Conservation (phyloP, 2,888 invertebrate species). For the Ypsolopha scabrella region DNA sequence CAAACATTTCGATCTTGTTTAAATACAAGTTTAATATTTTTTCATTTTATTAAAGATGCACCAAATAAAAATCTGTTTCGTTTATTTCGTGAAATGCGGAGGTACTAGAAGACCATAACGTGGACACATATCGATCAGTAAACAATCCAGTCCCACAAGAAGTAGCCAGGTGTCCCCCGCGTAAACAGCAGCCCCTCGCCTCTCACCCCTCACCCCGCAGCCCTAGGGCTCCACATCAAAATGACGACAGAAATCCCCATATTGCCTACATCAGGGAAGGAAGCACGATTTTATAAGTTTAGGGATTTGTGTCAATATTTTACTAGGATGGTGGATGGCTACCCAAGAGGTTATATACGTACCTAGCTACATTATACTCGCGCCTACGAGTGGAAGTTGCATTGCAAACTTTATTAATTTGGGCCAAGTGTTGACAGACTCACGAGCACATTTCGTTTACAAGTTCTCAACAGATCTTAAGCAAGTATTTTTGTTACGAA, state of each 20-base stretch:
- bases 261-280: constrained; percentile 61
- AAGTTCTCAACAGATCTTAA: constrained; percentile 27
- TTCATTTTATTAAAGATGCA: too few species aligned
- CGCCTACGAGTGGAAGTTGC: constrained; percentile 18
- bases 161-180: constrained; percentile 59
- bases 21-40: too few species aligned
- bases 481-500: constrained; percentile 50
- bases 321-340: constrained; percentile 55
- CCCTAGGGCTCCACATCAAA: constrained; percentile 51
- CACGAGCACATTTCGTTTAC: constrained; percentile 31
- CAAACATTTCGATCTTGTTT: too few species aligned
- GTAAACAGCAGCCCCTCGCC: constrained; percentile 35
- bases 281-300: constrained; percentile 69
- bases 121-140: constrained; percentile 44
- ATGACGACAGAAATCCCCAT: constrained; percentile 68
- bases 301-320: constrained; percentile 71
- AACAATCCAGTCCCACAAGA: constrained; percentile 31
- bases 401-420: constrained; percentile 44
- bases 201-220: constrained; percentile 22
- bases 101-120: constrained; percentile 10
- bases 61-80: too few species aligned
- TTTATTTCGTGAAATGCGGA: too few species aligned
- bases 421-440: constrained; percentile 25
- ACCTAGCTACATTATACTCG: constrained; percentile 24
- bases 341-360: constrained; percentile 15